Evolutionary conservation across 2,888 invertebrate genomes (phyloP).

Genomic region (Noctua janthina): DNA sequence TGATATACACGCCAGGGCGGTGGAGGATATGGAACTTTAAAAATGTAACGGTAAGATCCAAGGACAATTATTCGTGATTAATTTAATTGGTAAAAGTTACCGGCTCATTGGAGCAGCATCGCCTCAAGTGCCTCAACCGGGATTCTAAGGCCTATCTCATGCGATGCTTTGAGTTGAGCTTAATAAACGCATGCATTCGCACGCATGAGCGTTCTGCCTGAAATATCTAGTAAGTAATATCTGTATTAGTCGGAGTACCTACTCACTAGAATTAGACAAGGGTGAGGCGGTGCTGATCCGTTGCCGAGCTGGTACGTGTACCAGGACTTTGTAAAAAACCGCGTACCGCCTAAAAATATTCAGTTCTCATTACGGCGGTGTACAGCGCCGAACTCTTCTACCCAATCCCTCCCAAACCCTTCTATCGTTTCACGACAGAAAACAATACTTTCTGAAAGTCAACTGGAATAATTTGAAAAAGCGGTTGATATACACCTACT

Average conservation of each 20-base stretch:
- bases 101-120: background rate
- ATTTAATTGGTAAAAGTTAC: background rate
- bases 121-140: background rate
- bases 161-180: background rate
- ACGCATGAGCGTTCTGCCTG: background rate
- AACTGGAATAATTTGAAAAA: conserved; percentile 6
- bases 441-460: conserved; percentile 26
- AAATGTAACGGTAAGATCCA: conserved; percentile 37
- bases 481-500: conserved; percentile 35
- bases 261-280: background rate
- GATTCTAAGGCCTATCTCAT: background rate
- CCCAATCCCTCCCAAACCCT: conserved; percentile 19
- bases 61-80: background rate
- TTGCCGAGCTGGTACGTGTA: background rate
- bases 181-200: background rate
- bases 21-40: conserved; percentile 4
- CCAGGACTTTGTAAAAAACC: background rate
- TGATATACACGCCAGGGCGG: background rate
- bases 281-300: background rate
- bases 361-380: conserved; percentile 23
- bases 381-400: conserved; percentile 43
- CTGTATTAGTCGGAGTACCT: background rate
- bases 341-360: background rate
- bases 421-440: conserved; percentile 38
- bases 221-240: background rate